Conservation (phyloP, 2,113 vertebrate genomes). For the Caranx melampygus region DNA sequence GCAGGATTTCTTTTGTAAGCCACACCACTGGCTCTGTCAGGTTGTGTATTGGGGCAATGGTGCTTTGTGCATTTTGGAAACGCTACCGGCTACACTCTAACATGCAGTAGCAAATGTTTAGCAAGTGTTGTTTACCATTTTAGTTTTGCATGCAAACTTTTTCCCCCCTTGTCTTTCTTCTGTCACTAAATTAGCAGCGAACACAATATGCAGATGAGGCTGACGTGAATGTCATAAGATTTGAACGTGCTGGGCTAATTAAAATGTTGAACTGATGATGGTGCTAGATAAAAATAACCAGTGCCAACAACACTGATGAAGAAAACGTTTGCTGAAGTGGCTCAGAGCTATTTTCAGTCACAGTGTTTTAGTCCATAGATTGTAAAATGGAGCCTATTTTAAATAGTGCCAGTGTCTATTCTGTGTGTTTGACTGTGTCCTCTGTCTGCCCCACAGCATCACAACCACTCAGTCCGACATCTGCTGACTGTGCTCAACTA, state of each 20-base stretch:
- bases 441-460: slow-evolving; percentile 10
- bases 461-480: slow-evolving; percentile 3
- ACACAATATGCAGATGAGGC: not conserved
- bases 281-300: no score
- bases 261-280: no score
- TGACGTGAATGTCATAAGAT: not conserved
- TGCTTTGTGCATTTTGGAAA: not conserved
- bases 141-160: not conserved
- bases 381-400: not conserved
- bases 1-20: no score
- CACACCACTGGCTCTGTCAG: not conserved
- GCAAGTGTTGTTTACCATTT: not conserved
- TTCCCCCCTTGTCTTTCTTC: no score
- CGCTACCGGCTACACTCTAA: not conserved
- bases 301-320: no score
- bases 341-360: not conserved
- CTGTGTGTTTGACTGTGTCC: not conserved
- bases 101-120: not conserved
- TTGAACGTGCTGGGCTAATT: no score
- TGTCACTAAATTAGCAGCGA: no score
- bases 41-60: not conserved
- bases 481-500: slow-evolving; percentile 29
- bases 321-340: no score
- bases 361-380: not conserved
- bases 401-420: not conserved